Conservation (phyloP, 2,888 invertebrate genomes). For the Andrena minutula region DNA sequence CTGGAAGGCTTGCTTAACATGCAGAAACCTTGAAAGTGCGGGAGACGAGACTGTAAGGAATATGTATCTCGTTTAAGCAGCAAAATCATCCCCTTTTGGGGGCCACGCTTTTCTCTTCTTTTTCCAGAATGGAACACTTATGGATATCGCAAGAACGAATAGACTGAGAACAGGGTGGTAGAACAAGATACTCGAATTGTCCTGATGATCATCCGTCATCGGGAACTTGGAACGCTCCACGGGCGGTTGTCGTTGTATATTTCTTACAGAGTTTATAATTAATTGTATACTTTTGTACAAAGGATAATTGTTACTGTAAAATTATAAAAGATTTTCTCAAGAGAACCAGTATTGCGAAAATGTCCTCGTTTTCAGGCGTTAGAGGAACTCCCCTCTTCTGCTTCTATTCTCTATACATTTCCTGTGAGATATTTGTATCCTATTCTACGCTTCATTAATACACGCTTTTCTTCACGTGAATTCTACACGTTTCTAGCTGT, state of each 20-base stretch:
- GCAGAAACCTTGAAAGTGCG: too few species aligned
- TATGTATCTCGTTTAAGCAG: too few species aligned
- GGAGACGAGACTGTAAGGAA: too few species aligned
- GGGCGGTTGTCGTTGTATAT: neutral
- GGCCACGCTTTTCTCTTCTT: constrained; percentile 14
- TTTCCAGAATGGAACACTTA: constrained; percentile 88
- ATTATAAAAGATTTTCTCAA: constrained; percentile 2
- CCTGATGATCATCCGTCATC: neutral
- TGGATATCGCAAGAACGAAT: constrained; percentile 87
- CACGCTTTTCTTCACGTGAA: too few species aligned
- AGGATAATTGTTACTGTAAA: neutral
- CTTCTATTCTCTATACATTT: too few species aligned
- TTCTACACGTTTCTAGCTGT: too few species aligned
- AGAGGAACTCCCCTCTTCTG: too few species aligned
- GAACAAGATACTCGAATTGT: neutral
- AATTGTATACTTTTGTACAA: constrained; percentile 49
- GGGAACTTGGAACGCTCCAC: constrained; percentile 9
- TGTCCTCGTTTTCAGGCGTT: too few species aligned
- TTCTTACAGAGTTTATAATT: constrained; percentile 6
- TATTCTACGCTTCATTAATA: too few species aligned
- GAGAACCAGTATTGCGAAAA: neutral
- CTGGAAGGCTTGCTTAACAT: too few species aligned
- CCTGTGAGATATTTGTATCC: too few species aligned
- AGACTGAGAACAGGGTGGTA: neutral
- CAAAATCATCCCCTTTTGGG: neutral